phyloP scores from a whole-genome alignment of 2,888 invertebrate species.

The Tillus elongatus region DNA sequence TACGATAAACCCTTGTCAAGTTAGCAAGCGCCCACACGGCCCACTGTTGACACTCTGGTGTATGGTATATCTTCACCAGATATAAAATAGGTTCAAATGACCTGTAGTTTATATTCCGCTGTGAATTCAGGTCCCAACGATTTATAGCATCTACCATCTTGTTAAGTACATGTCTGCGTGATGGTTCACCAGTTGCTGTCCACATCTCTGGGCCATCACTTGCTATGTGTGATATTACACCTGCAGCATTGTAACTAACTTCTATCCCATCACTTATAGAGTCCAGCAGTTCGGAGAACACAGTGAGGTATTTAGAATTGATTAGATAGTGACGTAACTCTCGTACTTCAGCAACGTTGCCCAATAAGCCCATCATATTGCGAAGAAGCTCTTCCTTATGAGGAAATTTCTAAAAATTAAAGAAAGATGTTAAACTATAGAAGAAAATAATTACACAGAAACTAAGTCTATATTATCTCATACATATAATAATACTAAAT shows the following conservation, averaged over 20 bases:
- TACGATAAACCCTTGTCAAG: constrained; percentile 85
- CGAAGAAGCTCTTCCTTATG: constrained; percentile 82
- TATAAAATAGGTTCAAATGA: constrained; percentile 90
- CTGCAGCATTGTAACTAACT: constrained; percentile 93
- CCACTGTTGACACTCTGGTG: constrained; percentile 92
- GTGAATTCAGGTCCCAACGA: constrained; percentile 78
- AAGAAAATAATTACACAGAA: too few relatives aligned
- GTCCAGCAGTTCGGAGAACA: constrained; percentile 78
- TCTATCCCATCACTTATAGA: constrained; percentile 90
- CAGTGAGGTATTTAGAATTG: constrained; percentile 72
- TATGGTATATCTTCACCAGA: constrained; percentile 72
- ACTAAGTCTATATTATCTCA: too few relatives aligned
- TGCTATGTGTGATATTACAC: constrained; percentile 90
- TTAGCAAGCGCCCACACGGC: constrained; percentile 97
- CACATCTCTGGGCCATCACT: constrained; percentile 81
- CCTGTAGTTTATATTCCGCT: constrained; percentile 92
- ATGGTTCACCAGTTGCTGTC: constrained; percentile 64
- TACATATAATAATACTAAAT: too few relatives aligned
- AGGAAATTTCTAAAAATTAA: constrained; percentile 69
- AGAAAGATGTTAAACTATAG: too few relatives aligned
- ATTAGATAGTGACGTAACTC: constrained; percentile 73
- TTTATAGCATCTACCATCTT: constrained; percentile 75
- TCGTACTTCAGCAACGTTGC: constrained; percentile 93
- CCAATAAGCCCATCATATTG: constrained; percentile 96
- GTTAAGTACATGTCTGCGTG: constrained; percentile 59